A percentile compares a stretch with the other conserved stretches of the same genome.
These are phyloP conservation scores for Apocheima hispidaria DNA, from an alignment of 2,888 invertebrate species.

Conservation along the genomic window DNA sequence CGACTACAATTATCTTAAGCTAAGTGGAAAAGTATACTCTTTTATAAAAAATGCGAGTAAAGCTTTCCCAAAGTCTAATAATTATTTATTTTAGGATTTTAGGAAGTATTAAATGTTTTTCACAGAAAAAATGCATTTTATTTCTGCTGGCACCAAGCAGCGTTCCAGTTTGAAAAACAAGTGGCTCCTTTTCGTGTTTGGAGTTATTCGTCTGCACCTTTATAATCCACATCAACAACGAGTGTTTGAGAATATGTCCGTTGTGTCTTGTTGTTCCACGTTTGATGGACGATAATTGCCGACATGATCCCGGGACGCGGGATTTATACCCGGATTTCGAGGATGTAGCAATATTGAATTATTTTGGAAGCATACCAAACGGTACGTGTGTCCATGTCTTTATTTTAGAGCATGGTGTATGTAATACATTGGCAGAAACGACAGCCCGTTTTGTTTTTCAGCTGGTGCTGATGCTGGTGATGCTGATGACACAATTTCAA, in stretches of 20 bases:
- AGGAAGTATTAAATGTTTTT: too few relatives aligned
- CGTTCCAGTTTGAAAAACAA: too few relatives aligned
- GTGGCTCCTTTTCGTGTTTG: not conserved
- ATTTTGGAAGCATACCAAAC: conserved; percentile 43
- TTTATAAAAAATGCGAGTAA: too few relatives aligned
- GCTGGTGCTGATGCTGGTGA: too few relatives aligned
- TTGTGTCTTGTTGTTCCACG: conserved; percentile 52
- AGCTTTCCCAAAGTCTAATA: too few relatives aligned
- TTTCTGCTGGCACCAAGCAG: too few relatives aligned
- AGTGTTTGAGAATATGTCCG: conserved; percentile 48
- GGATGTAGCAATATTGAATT: conserved; percentile 35
- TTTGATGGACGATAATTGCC: conserved; percentile 60
- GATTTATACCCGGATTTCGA: conserved; percentile 40
- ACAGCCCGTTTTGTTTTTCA: not conserved
- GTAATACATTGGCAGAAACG: conserved; percentile 7
- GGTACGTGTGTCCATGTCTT: conserved; percentile 25
- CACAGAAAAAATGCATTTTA: too few relatives aligned
- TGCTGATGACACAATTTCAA: too few relatives aligned
- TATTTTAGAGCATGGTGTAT: conserved; percentile 21
- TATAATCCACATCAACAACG: conserved; percentile 6
- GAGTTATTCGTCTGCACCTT: not conserved
- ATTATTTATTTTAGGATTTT: too few relatives aligned
- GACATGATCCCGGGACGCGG: conserved; percentile 30
- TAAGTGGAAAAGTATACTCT: too few relatives aligned
- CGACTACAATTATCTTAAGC: too few relatives aligned